These are phyloP conservation scores for Lasioglossum morio DNA, from an alignment of 2,888 invertebrate species.

Conservation along the genomic window DNA sequence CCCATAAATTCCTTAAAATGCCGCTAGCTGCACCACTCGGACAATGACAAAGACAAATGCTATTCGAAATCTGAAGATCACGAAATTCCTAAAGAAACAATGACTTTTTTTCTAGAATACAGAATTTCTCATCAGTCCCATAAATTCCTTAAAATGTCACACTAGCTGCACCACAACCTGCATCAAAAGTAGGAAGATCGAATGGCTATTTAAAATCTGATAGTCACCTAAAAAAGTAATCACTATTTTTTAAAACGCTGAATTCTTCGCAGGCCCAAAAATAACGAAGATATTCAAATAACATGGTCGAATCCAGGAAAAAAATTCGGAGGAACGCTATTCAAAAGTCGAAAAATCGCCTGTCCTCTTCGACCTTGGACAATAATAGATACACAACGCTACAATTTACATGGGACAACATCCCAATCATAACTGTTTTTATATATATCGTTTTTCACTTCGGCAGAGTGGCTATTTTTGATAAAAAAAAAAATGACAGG, in stretches of 20 bases:
- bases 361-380: neutral
- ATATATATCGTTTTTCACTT: neutral
- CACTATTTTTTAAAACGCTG: too few relatives aligned
- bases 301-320: neutral
- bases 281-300: neutral
- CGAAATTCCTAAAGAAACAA: too few relatives aligned
- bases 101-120: too few relatives aligned
- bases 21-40: neutral
- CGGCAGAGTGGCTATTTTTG: neutral
- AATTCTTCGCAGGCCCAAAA: neutral
- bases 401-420: neutral
- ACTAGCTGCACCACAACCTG: neutral
- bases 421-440: neutral
- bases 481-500: neutral
- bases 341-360: neutral
- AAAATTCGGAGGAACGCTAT: neutral
- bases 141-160: neutral
- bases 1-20: neutral
- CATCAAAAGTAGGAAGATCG: neutral
- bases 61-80: neutral
- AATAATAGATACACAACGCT: neutral
- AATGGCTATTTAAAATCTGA: neutral
- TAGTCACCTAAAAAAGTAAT: neutral
- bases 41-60: accelerated
- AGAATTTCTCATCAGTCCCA: neutral